Base-by-base conservation (phyloP, 2,797 vertebrate species). In the Pangasius krempfi region DNA sequence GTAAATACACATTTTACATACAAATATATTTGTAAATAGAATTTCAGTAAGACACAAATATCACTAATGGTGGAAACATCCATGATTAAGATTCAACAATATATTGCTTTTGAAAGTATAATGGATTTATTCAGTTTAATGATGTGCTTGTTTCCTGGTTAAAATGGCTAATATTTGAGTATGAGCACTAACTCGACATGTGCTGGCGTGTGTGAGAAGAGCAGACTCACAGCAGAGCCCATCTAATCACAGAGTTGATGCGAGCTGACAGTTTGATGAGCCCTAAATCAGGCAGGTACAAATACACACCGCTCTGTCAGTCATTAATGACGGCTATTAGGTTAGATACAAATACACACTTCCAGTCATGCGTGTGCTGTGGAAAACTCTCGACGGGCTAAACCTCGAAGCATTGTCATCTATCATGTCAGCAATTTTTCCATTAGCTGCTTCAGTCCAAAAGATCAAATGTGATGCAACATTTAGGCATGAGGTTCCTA, bases 251-350 rank as follows among this genome's bases (percentile, higher is more conserved):
- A 86, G 85, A 89, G 84, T 52, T 91, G 81, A 91, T 91, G 47
- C 16, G 44, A 89, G 88, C 86, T 91, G 93, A 90, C 93, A 91
- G 90, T 73, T 90, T 92, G 92, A 93, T 90, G 89, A 79, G 54
- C 90, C 80, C 88, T 88, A 88, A 93, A 91, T 93, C 89, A 91
- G 89, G 86, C 89, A 90, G 89, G 91, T 92, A 91, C 91, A 92
- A 91, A 92, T 84, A 90, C 76, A 83, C 88, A 82, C 82, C 62
- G 60, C 30, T 89, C 87, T 90, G 89, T 89, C 89, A 88, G 89
- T 88, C 84, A 87, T 92, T 93, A 92, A 92, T 91, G 90, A 91
- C 79, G 25, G 87, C 87, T 86, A 92, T 92, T 90, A 91, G 89
- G 76, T 87, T 73, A 86, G 78, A 88, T 89, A 84, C 87, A 90